Base-by-base conservation (phyloP, 2,797 vertebrate species). In the Acomys russatus region DNA sequence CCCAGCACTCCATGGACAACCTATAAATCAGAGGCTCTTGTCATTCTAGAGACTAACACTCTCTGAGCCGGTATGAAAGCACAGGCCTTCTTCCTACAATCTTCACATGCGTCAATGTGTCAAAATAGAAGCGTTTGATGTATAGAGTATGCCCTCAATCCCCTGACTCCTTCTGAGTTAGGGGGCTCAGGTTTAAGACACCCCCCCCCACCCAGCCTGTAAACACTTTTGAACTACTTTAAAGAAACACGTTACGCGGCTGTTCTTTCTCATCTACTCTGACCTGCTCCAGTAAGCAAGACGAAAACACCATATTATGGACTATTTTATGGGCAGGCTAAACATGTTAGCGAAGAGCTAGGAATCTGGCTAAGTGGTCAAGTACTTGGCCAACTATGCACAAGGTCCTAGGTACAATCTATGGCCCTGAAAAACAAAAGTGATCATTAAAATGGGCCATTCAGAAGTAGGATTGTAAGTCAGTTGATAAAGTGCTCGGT, bases 191-290 rank as follows among this genome's bases (percentile, higher is more conserved):
- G 54, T 66, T 66, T 64, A 51, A 93, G 66, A 66, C 33, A 76
- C n/a, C n/a, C n/a, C n/a, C n/a, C n/a, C n/a, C n/a, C n/a, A n/a
- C 0, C 1, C 18, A 68, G 54, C 35, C 63, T 54, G 25, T 54
- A 89, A 89, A 94, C 20, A 70, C 25, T n/a, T 87, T 28, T 15
- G 11, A 76, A 84, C 30, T n/a, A 35, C 44, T 86, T 66, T 71
- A 70, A 61, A 84, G 30, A 71, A 79, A 80, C 87, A 66, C 59
- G 18, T 18, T n/a, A 25, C 38, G 33, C 15, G 9, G 1, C 54
- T 25, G 12, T 79, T 68, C 49, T 44, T 94, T 82, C 49, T 94
- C 78, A 22, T 44, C 90, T 94, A 28, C 33, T 77, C 80, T 54
- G 78, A 64, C 59, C 71, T 92, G 78, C 83, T 79, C 56, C 74